These are phyloP conservation scores for Physeter macrocephalus DNA, from an alignment of 2,113 vertebrate species.

Conservation along the genomic window DNA sequence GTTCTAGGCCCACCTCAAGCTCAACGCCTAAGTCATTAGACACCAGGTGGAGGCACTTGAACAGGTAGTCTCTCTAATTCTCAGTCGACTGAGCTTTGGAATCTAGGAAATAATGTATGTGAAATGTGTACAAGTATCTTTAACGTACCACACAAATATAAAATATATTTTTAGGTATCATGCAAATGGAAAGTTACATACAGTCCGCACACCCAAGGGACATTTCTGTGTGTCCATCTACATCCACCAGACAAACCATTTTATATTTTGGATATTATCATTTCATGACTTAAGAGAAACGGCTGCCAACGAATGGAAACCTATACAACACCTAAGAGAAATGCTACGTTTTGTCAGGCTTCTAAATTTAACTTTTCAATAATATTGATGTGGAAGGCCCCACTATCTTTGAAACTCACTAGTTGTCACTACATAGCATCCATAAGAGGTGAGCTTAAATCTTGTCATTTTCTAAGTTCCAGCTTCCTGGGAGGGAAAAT, in stretches of 20 bases:
- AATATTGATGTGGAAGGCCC: background rate
- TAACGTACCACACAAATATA: background rate
- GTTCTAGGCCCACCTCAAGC: too few relatives aligned
- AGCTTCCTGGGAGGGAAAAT: background rate
- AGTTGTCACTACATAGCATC: background rate
- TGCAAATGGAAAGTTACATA: background rate
- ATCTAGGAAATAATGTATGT: background rate
- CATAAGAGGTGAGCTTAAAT: background rate
- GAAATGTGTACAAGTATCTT: background rate
- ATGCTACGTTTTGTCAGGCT: background rate
- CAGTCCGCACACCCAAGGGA: background rate
- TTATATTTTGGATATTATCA: background rate
- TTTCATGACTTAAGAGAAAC: background rate
- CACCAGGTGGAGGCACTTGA: rapidly evolving
- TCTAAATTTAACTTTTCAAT: background rate
- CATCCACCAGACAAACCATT: background rate
- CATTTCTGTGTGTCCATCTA: background rate
- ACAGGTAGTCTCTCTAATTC: background rate
- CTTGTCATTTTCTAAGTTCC: background rate
- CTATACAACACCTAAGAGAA: background rate
- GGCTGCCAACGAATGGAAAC: background rate
- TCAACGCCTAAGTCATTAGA: background rate
- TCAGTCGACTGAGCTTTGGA: background rate
- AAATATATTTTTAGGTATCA: background rate
- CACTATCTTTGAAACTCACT: background rate